phyloP scores from a whole-genome alignment of 2,113 vertebrate species.

The Chaetorhynchus papuensis region DNA sequence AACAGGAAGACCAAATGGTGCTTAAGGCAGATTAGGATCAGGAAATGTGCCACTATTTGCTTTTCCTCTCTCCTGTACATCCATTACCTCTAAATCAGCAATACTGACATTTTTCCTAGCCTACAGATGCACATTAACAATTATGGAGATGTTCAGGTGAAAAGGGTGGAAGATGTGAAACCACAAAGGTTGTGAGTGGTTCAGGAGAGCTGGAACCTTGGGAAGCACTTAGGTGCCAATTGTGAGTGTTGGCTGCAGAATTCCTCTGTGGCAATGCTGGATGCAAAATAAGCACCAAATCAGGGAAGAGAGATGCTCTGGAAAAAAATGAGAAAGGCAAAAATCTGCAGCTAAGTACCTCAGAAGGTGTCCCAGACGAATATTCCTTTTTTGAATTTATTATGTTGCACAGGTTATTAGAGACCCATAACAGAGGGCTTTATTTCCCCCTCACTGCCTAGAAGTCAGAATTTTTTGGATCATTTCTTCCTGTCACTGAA shows the following conservation, averaged over 20 bases:
- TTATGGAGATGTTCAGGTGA: background rate
- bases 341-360: background rate
- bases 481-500: background rate
- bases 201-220: background rate
- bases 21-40: background rate
- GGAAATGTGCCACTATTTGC: background rate
- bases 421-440: background rate
- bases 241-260: background rate
- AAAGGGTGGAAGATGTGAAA: background rate
- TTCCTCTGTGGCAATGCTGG: background rate
- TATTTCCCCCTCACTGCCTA: background rate
- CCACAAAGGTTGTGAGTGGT: background rate
- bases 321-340: background rate
- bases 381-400: background rate
- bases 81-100: background rate
- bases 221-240: background rate
- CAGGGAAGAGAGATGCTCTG: background rate
- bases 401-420: accelerated
- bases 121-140: background rate
- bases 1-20: background rate
- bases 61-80: background rate
- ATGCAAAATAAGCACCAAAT: background rate
- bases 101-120: background rate
- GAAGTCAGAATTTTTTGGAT: background rate
- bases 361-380: accelerated